Evolutionary conservation across 1,140 invertebrate species (phyloP).

Genomic region (Listronotus oregonensis): DNA sequence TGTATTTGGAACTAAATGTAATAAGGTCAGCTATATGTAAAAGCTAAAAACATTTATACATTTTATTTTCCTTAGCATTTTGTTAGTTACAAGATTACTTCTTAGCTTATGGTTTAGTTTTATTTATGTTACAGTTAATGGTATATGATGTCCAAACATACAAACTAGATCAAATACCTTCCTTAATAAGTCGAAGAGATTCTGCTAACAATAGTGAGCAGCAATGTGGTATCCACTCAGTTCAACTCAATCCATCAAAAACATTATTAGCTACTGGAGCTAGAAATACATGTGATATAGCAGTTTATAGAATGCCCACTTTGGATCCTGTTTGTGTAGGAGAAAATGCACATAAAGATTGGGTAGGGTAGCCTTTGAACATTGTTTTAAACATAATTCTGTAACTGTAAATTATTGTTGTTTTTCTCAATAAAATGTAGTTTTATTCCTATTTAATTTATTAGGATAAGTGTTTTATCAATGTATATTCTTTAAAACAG

Average conservation of each 20-base stretch:
- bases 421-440: too few relatives aligned
- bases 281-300: constrained; percentile 89
- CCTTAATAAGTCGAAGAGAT: constrained; percentile 69
- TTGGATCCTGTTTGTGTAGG: constrained; percentile 94
- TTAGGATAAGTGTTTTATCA: background rate
- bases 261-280: constrained; percentile 91
- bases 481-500: constrained; percentile 43
- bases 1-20: constrained; percentile 95
- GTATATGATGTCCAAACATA: constrained; percentile 82
- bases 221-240: constrained; percentile 89
- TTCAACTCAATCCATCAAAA: constrained; percentile 92
- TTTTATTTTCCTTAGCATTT: too few relatives aligned
- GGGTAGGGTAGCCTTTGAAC: constrained; percentile 63
- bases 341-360: constrained; percentile 88
- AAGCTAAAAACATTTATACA: too few relatives aligned
- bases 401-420: too few relatives aligned
- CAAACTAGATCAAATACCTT: constrained; percentile 84
- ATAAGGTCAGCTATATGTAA: constrained; percentile 71
- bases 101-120: too few relatives aligned
- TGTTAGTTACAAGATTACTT: too few relatives aligned
- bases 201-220: constrained; percentile 61
- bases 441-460: too few relatives aligned
- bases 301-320: constrained; percentile 90
- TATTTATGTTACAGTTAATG: constrained; percentile 66
- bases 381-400: too few relatives aligned